phyloP scores from a whole-genome alignment of 2,888 invertebrate genomes.

The Amblyjoppa proteus region DNA sequence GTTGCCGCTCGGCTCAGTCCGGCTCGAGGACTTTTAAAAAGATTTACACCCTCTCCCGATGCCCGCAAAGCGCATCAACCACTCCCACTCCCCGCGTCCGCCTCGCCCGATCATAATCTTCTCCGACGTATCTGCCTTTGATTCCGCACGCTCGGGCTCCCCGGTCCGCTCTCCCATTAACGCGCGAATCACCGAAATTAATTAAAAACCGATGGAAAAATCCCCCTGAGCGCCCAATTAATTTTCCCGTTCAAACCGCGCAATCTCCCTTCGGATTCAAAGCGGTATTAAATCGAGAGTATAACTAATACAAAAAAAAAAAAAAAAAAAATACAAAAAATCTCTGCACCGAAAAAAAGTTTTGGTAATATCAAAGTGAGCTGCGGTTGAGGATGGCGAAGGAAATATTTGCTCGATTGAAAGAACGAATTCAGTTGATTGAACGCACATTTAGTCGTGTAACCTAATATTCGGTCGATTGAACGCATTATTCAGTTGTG shows the following conservation, averaged over 20 bases:
- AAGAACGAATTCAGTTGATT: no score
- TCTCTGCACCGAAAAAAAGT: no score
- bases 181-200: constrained; percentile 16
- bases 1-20: constrained; percentile 19
- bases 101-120: constrained; percentile 43
- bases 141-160: background rate
- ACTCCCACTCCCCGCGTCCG: background rate
- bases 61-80: constrained; percentile 45
- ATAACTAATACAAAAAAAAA: background rate
- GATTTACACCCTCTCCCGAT: constrained; percentile 57
- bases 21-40: constrained; percentile 56
- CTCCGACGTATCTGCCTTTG: constrained; percentile 44
- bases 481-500: no score
- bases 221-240: constrained; percentile 22
- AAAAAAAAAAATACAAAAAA: background rate
- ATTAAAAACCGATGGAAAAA: constrained; percentile 40
- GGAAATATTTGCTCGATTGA: no score
- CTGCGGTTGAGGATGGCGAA: no score
- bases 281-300: background rate
- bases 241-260: background rate
- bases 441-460: no score
- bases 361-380: no score
- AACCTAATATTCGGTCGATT: no score
- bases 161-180: background rate
- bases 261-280: background rate